phyloP scores from a whole-genome alignment of 2,888 invertebrate species.

The Mythimna albipuncta region DNA sequence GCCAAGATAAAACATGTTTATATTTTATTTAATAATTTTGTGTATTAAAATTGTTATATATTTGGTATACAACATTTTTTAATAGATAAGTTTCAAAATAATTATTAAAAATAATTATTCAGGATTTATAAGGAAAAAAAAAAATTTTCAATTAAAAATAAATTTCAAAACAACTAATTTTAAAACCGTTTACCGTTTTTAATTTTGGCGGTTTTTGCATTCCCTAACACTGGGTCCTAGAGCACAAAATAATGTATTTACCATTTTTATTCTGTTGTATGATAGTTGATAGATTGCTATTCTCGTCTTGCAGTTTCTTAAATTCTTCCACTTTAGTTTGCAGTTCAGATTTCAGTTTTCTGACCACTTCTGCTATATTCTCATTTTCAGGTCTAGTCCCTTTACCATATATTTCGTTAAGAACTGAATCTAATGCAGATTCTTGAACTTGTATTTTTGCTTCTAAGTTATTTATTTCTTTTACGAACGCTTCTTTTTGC shows the following conservation, averaged over 20 bases:
- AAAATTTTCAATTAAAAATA: no score
- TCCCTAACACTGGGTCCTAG: not conserved
- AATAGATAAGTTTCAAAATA: no score
- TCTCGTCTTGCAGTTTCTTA: constrained; percentile 62
- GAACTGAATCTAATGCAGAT: constrained; percentile 20
- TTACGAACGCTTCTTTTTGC: constrained; percentile 52
- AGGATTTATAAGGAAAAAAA: no score
- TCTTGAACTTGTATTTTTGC: constrained; percentile 31
- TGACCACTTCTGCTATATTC: constrained; percentile 55
- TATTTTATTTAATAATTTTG: no score
- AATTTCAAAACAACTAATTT: no score
- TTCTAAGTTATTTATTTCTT: constrained; percentile 32
- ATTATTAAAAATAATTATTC: no score
- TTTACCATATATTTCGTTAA: constrained; percentile 26
- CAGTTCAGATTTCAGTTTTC: constrained; percentile 60
- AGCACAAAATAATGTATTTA: constrained; percentile 51
- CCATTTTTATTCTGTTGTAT: constrained; percentile 68
- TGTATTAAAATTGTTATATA: no score
- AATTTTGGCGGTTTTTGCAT: no score
- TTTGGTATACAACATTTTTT: no score
- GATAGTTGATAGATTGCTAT: constrained; percentile 55
- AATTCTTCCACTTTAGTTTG: constrained; percentile 51
- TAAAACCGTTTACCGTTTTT: no score
- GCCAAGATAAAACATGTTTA: no score
- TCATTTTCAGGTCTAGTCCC: constrained; percentile 43